Evolutionary conservation across 2,797 vertebrate genomes (phyloP), one percentile per base, ranked within the genome.

Genomic region (Pseudochaenichthys georgianus): DNA sequence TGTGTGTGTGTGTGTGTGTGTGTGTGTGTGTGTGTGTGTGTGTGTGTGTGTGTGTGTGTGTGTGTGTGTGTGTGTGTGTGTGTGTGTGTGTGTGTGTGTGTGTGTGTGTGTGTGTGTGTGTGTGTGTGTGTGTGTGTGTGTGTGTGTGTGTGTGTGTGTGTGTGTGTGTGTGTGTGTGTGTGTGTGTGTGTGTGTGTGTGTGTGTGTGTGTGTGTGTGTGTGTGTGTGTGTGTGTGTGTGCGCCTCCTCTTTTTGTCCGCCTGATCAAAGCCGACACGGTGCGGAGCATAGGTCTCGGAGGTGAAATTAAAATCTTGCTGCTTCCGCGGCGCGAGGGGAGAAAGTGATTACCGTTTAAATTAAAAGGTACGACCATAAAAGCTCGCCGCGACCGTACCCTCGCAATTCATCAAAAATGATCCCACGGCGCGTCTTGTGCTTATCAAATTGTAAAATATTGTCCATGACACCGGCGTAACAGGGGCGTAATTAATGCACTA

Each of bases 361-460:
- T 91, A 94, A 94, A 94, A 94, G 91, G 85, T 91, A 85, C 78
- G 87, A 73, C 88, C 89, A 83, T 92, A 87, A 92, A 93, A 88
- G 84, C 62, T 46, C 21, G 64, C 80, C 82, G 47, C 81, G 51
- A 82, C 73, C 58, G 77, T 83, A 87, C 90, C 84, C 80, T 87
- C 61, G 79, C 89, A 78, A 89, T 93, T 92, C 90, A 93, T 94
- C 91, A 92, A 89, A 28, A 89, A 75, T 21, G 79, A 87, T 94
- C 91, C 89, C 91, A 73, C 41, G 46, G 80, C 23, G 57, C 78
- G 76, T 91, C 87, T 89, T 90, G 93, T 88, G 90, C 91, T 92
- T 92, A 92, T 94, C 93, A 94, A 90, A 93, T 92, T 93, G 91
- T 94, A 92, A 92, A 94, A 93, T 93, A 94, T 94, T 94, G 92